Conservation (phyloP, 2,888 invertebrate species). For the Metopia argyrocephala region DNA sequence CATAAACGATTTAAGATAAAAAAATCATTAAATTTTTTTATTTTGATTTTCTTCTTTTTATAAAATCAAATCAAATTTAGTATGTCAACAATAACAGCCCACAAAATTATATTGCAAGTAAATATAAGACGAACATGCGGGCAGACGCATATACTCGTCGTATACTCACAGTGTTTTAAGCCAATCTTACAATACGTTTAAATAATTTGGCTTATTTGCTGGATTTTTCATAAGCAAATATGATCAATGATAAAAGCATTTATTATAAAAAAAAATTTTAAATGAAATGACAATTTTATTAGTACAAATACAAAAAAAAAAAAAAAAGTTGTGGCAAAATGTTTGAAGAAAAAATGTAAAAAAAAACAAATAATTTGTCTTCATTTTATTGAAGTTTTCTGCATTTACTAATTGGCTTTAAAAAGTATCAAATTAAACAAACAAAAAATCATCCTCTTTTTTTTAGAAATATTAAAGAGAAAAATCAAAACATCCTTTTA, state of each 20-base stretch:
- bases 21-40: constrained; percentile 13
- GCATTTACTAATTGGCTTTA: constrained; percentile 59
- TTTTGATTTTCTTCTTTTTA: not conserved
- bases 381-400: constrained; percentile 16
- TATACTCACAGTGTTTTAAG: no score
- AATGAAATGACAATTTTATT: no score
- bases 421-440: constrained; percentile 54
- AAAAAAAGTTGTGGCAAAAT: no score
- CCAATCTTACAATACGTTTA: no score
- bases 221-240: no score
- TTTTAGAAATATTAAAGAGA: not conserved
- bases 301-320: no score
- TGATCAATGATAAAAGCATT: not conserved
- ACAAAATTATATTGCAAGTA: constrained; percentile 37
- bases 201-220: no score
- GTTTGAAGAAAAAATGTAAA: no score
- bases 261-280: not conserved
- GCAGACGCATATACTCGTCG: no score
- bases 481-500: no score
- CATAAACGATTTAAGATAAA: constrained; percentile 44
- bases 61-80: constrained; percentile 32
- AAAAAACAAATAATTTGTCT: no score
- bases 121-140: not conserved
- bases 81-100: constrained; percentile 56
- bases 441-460: constrained; percentile 2